Base-by-base conservation (phyloP, 2,888 invertebrate species). In the Pseudeuparius sepicola region DNA sequence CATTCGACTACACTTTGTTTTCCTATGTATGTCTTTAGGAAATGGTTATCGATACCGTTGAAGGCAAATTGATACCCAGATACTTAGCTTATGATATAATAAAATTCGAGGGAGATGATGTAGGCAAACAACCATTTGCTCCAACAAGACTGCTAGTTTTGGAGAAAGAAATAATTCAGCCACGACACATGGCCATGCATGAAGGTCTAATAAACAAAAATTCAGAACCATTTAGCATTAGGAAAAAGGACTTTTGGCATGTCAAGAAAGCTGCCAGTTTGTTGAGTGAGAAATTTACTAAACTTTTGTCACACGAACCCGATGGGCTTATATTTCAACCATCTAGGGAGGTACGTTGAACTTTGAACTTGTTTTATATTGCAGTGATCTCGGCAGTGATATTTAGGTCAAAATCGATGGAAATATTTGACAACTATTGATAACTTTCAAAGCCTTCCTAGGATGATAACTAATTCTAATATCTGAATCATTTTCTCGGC, bases 301-400 rank as follows among this genome's bases (percentile, higher is more conserved):
- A 77, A 46, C 74, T 79, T 18, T 66, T 98, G 11, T 71, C 77
- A 1, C 98, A 99, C 56, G 94, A 97, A 59, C 94, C 96, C 0
- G 98, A 99, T 56, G 98, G 98, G 12, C 71, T 98, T 9, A 92
- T 99, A 53, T 99, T 97, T 59, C 98, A 99, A 58, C 98, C 98
- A 0, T 71, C 82, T 0, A 69, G 73, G 42, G 86, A 84, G 41
- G 50, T 50, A 34, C 60, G 12, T 32, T 7, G 4, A 30, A 15
- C 27, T 34, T 13, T 25, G 6, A 6, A 14, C 10, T 7, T 27
- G 9, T 10, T 17, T 18, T 33, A 7, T 27, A 13, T n/a, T n/a
- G n/a, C n/a, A n/a, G n/a, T n/a, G n/a, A n/a, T n/a, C n/a, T n/a
- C n/a, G n/a, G n/a, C n/a, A n/a, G n/a, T n/a, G n/a, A n/a, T n/a